Base-by-base conservation (phyloP, 1,140 invertebrate genomes). In the Drosophila carrolli region DNA sequence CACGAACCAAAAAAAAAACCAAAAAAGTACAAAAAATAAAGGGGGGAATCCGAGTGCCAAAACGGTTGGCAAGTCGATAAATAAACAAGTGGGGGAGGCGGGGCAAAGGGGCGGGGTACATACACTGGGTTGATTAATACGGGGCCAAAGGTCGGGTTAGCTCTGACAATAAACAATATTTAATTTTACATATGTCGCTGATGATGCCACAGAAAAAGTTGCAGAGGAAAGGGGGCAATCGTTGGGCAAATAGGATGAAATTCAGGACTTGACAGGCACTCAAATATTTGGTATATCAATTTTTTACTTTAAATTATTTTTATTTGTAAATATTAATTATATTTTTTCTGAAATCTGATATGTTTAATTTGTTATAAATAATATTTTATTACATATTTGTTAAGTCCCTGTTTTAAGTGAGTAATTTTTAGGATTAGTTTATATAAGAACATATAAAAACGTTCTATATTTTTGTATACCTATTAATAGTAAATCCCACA, bases 121-220 rank as follows among this genome's bases (percentile, higher is more conserved):
- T 4, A 23, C 62, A 76, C 63, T 41, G 60, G 74, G 74, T 51
- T 77, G 74, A 77, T 77, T 77, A 77, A 76, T 77, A 66, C 74
- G 46, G 62, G 63, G 74, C 51, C 73, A 77, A 60, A 77, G 73
- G 74, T 77, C 68, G 72, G 70, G 50, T 43, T 63, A 38, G 72
- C 70, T 63, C 74, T 77, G 73, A 51, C 73, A 77, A 77, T 77
- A 77, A 77, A 77, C 73, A 68, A 77, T 77, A 77, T 77, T 77
- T 77, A 77, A 77, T 77, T 77, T 77, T 23, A 77, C 74, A 77
- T 70, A 48, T 76, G 62, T 76, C 37, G 55, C 38, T 50, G 14
- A 70, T 61, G 51, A 54, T 43, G 51, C 37, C 60, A 56, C 47
- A 55, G 35, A 46, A 41, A 41, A 35, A n/a, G 27, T 23, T 35